Percentiles rank a stretch among this genome's conserved stretches.
phyloP scores from a whole-genome alignment of 2,113 vertebrate species.

The Epinephelus lanceolatus region DNA sequence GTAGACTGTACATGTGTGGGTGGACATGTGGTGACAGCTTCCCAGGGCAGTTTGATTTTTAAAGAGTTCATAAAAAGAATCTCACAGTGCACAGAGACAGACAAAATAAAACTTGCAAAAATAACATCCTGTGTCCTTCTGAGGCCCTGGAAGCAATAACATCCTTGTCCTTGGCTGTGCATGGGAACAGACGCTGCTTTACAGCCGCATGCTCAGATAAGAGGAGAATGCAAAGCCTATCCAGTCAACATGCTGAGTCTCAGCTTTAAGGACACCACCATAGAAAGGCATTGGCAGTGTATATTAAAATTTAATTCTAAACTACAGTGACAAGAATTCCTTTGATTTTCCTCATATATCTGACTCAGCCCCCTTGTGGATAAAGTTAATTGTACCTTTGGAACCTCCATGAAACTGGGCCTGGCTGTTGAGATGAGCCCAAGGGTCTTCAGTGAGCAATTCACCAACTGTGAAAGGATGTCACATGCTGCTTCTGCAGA shows the following conservation, averaged over 20 bases:
- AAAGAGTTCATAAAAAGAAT: not conserved
- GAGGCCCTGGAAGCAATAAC: not conserved
- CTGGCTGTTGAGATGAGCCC: conserved; percentile 97
- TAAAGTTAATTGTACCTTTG: conserved; percentile 88
- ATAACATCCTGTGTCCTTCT: conserved; percentile 6
- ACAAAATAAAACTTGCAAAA: not conserved
- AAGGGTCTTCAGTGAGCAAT: conserved; percentile 95
- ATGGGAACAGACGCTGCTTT: conserved; percentile 22
- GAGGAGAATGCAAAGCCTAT: not conserved
- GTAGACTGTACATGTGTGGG: not conserved
- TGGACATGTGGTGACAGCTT: not conserved
- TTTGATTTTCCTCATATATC: not conserved
- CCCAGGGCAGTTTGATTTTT: not conserved
- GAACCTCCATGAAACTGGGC: conserved; percentile 98
- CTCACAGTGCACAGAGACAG: not conserved
- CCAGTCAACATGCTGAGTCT: not conserved
- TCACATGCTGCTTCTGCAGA: conserved; percentile 96
- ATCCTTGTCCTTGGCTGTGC: not conserved
- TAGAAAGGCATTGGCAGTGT: not conserved
- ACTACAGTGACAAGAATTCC: not conserved
- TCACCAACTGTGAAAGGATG: conserved; percentile 95
- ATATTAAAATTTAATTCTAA: not conserved
- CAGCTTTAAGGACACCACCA: not conserved
- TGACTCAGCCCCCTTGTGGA: not conserved
- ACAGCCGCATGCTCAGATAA: conserved; percentile 15